Evolutionary conservation across 2,113 vertebrate genomes (phyloP), one percentile per base, ranked within the genome.

Genomic region (Corythaixoides concolor): DNA sequence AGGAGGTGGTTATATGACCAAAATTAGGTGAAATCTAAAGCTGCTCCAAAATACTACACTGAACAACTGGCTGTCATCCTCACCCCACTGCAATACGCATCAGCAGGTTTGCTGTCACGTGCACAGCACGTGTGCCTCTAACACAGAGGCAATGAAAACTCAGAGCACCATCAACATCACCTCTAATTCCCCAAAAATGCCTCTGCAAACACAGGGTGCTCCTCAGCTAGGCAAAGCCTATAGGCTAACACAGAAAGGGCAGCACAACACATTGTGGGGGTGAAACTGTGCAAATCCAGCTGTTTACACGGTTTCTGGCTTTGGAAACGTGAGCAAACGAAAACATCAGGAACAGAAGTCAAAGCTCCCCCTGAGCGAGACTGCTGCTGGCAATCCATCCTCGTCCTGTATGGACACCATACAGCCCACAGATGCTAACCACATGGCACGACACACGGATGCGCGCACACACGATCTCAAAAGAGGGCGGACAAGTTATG

Each of bases 361-460:
- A 66, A 91, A 98, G 95, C 97, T 97, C 55, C 94, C 90, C 85
- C 15, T 0, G 89, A 78, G 94, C 37, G 26, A 82, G 95, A 88
- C 81, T 63, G 88, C 80, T 82, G 78, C 85, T 86, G 94, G 94
- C 86, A 35, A 88, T 47, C 70, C 52, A 94, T 89, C 52, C 86
- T 19, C 1, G 10, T 90, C 78, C 82, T 33, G 80, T n/a, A 74
- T 35, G 64, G 28, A 86, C 68, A 84, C 13, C 91, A 94, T 33
- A 69, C 81, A 92, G 96, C 97, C 95, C 83, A 95, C 78, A 96
- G 30, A 97, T 5, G 94, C 86, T 5, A 35, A 88, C 94, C 97
- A 98, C 97, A 95, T 8, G 92, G 95, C 97, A 98, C 77, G 84
- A 96, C 2, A 86, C 96, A 97, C 23, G 84, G 62, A 97, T 90